Conservation (phyloP, 2,113 vertebrate species). For the Morone saxatilis region DNA sequence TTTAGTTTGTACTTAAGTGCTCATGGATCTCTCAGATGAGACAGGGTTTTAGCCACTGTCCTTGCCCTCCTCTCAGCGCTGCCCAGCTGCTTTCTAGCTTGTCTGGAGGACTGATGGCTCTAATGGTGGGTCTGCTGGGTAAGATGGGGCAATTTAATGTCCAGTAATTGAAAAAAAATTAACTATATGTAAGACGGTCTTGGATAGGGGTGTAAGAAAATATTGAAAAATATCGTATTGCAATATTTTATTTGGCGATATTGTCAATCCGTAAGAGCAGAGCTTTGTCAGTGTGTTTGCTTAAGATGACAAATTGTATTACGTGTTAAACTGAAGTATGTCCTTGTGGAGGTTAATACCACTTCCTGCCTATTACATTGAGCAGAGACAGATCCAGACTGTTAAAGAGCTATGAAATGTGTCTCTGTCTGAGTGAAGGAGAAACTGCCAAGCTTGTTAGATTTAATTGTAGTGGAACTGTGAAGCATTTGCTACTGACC, state of each 20-base stretch:
- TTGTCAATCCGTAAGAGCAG: neutral
- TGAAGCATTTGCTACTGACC: constrained; percentile 47
- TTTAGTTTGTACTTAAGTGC: constrained; percentile 62
- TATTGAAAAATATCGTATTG: too few relatives aligned
- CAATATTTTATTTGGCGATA: too few relatives aligned
- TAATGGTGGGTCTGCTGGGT: constrained; percentile 19
- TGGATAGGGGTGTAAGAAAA: neutral
- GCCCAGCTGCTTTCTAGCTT: constrained; percentile 25
- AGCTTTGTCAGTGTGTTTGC: neutral
- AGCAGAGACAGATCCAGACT: constrained; percentile 18
- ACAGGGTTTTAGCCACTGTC: constrained; percentile 26
- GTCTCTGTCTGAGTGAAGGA: constrained; percentile 20
- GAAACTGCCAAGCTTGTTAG: constrained; percentile 30
- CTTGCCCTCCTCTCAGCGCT: constrained; percentile 26
- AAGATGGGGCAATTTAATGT: constrained; percentile 11
- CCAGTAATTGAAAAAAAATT: neutral
- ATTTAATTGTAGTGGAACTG: constrained; percentile 35
- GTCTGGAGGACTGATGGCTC: constrained; percentile 23
- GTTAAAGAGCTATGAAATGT: constrained; percentile 31
- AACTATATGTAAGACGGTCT: neutral
- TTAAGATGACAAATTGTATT: constrained; percentile 26
- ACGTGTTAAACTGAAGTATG: constrained; percentile 1
- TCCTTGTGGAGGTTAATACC: constrained; percentile 21
- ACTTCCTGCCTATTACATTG: constrained; percentile 31
- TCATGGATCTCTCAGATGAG: constrained; percentile 45